Evolutionary conservation across 2,113 vertebrate genomes (phyloP).

Genomic region (Picathartes gymnocephalus): DNA sequence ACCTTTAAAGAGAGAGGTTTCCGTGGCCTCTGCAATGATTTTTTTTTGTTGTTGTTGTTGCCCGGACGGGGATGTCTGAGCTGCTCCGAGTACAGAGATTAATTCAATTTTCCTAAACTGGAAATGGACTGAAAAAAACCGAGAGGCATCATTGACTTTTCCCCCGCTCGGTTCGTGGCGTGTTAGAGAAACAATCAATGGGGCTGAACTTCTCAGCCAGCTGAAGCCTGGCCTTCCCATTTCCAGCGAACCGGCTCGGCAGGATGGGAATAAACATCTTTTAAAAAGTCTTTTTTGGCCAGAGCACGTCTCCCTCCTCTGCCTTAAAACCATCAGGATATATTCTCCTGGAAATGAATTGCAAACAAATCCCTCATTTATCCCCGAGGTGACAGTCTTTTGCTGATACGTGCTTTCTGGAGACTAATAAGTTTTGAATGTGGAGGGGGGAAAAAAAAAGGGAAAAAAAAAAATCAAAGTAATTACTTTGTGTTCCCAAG

Average conservation of each 20-base stretch:
- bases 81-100: slow-evolving; percentile 14
- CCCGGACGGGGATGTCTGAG: slow-evolving; percentile 16
- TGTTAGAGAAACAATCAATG: not conserved
- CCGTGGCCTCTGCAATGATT: slow-evolving; percentile 42
- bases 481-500: slow-evolving; percentile 66
- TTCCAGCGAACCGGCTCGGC: not conserved
- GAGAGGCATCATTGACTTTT: slow-evolving; percentile 12
- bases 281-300: not conserved
- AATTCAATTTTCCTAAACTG: slow-evolving; percentile 44
- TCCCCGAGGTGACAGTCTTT: slow-evolving; percentile 66
- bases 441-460: not conserved
- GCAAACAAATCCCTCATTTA: slow-evolving; percentile 57
- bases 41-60: too few relatives aligned
- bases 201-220: not conserved
- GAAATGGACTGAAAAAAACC: slow-evolving; percentile 19
- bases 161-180: not conserved
- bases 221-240: not conserved
- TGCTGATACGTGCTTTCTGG: slow-evolving; percentile 57
- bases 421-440: slow-evolving; percentile 70
- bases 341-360: slow-evolving; percentile 64
- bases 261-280: slow-evolving; percentile 21
- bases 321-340: slow-evolving; percentile 37
- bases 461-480: slow-evolving; percentile 44
- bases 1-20: slow-evolving; percentile 64
- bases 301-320: not conserved